phyloP scores from a whole-genome alignment of 2,113 vertebrate genomes.

The Megaceryle torquata region DNA sequence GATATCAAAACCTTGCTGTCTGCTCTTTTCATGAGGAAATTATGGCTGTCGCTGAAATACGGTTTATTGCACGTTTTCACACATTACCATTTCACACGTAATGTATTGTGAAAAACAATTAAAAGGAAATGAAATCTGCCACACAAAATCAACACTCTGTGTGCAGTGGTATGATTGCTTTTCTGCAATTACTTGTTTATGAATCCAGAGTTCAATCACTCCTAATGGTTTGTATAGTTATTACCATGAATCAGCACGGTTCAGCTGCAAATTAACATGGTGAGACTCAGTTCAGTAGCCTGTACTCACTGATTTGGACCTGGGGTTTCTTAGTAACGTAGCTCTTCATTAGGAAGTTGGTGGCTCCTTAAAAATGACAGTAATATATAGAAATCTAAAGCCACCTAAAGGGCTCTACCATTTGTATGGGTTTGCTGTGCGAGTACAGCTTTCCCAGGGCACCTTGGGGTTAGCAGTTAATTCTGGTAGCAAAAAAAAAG shows the following conservation, averaged over 20 bases:
- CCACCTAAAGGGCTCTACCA: slow-evolving; percentile 25
- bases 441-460: slow-evolving; percentile 49
- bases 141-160: neutral
- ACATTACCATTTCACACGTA: neutral
- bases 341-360: slow-evolving; percentile 25
- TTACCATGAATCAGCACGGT: neutral
- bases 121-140: slow-evolving; percentile 26
- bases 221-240: slow-evolving; percentile 12
- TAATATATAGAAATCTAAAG: slow-evolving; percentile 27
- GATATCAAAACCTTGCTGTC: neutral
- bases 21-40: neutral
- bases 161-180: neutral
- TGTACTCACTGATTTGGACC: neutral
- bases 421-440: slow-evolving; percentile 56
- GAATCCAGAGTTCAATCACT: neutral
- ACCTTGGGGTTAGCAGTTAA: slow-evolving; percentile 55
- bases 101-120: neutral
- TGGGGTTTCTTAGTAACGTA: slow-evolving; percentile 30
- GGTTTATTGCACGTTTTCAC: neutral
- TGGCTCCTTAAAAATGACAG: slow-evolving; percentile 32
- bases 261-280: neutral
- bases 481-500: slow-evolving; percentile 58
- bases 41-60: neutral
- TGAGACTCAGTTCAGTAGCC: neutral
- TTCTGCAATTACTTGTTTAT: neutral